Evolutionary conservation across 1,140 invertebrate species (phyloP).

Genomic region (Octopus bimaculoides): DNA sequence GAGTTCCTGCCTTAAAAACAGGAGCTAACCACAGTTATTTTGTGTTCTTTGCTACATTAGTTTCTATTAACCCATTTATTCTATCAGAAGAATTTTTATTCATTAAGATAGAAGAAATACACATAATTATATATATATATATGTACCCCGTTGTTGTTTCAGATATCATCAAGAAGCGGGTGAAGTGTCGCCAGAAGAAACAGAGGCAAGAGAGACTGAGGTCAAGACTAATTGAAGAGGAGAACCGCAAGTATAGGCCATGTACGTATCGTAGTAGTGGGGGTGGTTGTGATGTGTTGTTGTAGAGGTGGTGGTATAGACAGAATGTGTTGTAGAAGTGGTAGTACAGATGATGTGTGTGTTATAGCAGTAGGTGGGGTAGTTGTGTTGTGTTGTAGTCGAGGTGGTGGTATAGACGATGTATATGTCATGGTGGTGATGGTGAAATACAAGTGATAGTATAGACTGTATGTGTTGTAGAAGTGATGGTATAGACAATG

Average conservation of each 20-base stretch:
- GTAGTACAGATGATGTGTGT: not conserved
- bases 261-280: slow-evolving; percentile 34
- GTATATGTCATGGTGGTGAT: no score
- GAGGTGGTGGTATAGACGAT: no score
- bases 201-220: slow-evolving; percentile 70
- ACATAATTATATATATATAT: slow-evolving; percentile 3
- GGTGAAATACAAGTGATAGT: no score
- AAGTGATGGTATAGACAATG: no score
- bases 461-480: no score
- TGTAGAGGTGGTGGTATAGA: not conserved
- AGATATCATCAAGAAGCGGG: slow-evolving; percentile 69
- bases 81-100: no score
- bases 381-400: not conserved
- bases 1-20: no score
- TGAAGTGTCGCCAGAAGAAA: slow-evolving; percentile 64
- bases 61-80: no score
- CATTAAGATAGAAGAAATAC: no score
- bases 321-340: not conserved
- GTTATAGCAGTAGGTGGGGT: not conserved
- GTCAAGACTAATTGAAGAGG: slow-evolving; percentile 71
- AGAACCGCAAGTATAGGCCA: slow-evolving; percentile 68
- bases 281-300: not conserved
- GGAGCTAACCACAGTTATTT: no score
- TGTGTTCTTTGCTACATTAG: no score
- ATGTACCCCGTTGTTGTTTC: slow-evolving; percentile 20